Evolutionary conservation across 2,888 invertebrate species (phyloP).

Genomic region (Callyntrura guangdongensis): DNA sequence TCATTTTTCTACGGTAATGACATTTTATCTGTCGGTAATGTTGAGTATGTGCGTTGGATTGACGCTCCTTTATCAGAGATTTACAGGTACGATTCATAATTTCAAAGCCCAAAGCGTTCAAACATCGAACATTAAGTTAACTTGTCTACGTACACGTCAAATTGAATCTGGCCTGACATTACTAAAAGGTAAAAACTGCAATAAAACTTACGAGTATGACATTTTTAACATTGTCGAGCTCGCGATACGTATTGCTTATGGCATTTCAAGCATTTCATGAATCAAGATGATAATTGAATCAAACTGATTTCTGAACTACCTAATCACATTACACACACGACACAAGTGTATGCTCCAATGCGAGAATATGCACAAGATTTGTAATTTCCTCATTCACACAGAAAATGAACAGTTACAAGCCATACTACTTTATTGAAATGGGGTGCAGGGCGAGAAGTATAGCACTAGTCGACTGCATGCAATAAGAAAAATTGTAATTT

Average conservation of each 20-base stretch:
- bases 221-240: neutral
- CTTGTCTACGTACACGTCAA: neutral
- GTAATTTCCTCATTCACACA: slow-evolving; percentile 76
- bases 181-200: neutral
- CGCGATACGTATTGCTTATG: neutral
- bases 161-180: neutral
- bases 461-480: slow-evolving; percentile 29
- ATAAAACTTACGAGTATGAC: neutral
- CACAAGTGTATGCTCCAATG: neutral
- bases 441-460: neutral
- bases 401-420: slow-evolving; percentile 72
- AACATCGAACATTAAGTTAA: neutral
- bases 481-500: slow-evolving; percentile 45
- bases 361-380: slow-evolving; percentile 50
- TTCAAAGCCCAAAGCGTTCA: neutral
- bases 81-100: neutral
- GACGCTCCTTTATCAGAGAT: neutral
- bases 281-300: slow-evolving; percentile 24
- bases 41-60: neutral
- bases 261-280: slow-evolving; percentile 1
- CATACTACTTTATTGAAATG: slow-evolving; percentile 41
- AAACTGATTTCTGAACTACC: slow-evolving; percentile 44
- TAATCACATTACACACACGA: neutral
- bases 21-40: neutral
- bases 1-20: slow-evolving; percentile 26